Conservation (phyloP, 2,113 vertebrate genomes). For the Scatophagus argus region DNA sequence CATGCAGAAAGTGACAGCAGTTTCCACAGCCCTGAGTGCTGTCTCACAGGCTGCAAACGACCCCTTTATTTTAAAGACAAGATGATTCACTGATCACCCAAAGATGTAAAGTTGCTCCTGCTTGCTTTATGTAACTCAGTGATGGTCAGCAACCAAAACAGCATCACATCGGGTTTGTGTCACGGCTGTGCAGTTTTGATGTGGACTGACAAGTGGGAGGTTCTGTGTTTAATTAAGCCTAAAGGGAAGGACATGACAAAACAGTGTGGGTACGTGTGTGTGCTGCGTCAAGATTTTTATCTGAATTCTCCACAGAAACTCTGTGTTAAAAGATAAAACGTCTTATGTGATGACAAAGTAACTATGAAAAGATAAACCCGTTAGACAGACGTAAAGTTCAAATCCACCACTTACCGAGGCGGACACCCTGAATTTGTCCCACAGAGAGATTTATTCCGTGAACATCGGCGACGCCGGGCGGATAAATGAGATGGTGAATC, state of each 20-base stretch:
- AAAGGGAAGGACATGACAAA: slow-evolving; percentile 14
- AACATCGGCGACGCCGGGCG: background rate
- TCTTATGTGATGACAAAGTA: background rate
- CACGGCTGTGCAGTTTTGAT: background rate
- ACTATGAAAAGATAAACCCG: too few relatives aligned
- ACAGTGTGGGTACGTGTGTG: background rate
- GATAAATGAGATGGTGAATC: background rate
- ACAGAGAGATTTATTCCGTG: background rate
- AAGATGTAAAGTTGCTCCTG: background rate
- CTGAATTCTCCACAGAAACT: background rate
- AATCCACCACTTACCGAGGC: background rate
- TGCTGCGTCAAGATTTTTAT: background rate
- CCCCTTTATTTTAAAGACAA: too few relatives aligned
- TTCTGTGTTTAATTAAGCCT: slow-evolving; percentile 17
- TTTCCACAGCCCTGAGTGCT: background rate
- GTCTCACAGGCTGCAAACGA: background rate
- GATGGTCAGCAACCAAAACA: background rate
- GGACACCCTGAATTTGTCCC: background rate
- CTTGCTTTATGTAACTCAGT: background rate
- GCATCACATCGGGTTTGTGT: background rate
- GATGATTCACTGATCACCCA: too few relatives aligned
- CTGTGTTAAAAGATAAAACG: background rate
- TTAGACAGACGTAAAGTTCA: background rate
- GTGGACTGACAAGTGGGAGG: slow-evolving; percentile 17
- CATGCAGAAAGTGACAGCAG: too few relatives aligned